Percentiles rank a stretch among this genome's conserved stretches.
Conservation (phyloP, 2,888 invertebrate species). For the Tillus elongatus region DNA sequence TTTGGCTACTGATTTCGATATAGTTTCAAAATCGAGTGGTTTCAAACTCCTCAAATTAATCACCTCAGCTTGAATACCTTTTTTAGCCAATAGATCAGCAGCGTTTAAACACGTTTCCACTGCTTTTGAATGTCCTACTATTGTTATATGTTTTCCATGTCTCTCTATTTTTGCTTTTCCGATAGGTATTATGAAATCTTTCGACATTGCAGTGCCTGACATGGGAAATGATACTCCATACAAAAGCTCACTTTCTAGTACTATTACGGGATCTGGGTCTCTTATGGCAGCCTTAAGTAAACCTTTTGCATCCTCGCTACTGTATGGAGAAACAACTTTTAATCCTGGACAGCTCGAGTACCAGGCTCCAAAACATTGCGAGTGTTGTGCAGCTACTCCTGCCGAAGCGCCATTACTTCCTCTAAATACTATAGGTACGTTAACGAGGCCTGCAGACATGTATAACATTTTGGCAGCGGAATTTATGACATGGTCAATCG, state of each 20-base stretch:
- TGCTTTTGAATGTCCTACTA: slow-evolving; percentile 83
- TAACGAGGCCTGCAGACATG: slow-evolving; percentile 55
- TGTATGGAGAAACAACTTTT: slow-evolving; percentile 89
- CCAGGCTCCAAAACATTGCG: slow-evolving; percentile 97
- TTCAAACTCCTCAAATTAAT: slow-evolving; percentile 89
- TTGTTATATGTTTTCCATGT: slow-evolving; percentile 73
- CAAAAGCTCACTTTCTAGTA: slow-evolving; percentile 89
- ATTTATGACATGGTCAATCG: slow-evolving; percentile 62
- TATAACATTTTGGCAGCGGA: slow-evolving; percentile 62
- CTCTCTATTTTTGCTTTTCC: slow-evolving; percentile 59
- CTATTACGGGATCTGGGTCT: slow-evolving; percentile 91
- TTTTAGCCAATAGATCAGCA: slow-evolving; percentile 76
- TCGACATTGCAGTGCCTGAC: slow-evolving; percentile 77
- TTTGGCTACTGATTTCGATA: slow-evolving; percentile 79
- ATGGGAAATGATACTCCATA: slow-evolving; percentile 85
- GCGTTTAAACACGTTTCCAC: slow-evolving; percentile 80
- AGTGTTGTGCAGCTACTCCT: slow-evolving; percentile 96
- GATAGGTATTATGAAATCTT: slow-evolving; percentile 87
- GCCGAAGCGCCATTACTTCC: slow-evolving; percentile 95
- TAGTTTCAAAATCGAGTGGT: slow-evolving; percentile 74
- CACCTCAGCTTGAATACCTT: slow-evolving; percentile 85
- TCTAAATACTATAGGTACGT: slow-evolving; percentile 88
- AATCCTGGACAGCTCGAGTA: slow-evolving; percentile 93
- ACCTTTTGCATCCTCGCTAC: slow-evolving; percentile 86
- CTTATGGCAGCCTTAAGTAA: slow-evolving; percentile 90